These are phyloP conservation scores for Notamacropus eugenii DNA, from an alignment of 2,797 vertebrate species.

Conservation along the genomic window DNA sequence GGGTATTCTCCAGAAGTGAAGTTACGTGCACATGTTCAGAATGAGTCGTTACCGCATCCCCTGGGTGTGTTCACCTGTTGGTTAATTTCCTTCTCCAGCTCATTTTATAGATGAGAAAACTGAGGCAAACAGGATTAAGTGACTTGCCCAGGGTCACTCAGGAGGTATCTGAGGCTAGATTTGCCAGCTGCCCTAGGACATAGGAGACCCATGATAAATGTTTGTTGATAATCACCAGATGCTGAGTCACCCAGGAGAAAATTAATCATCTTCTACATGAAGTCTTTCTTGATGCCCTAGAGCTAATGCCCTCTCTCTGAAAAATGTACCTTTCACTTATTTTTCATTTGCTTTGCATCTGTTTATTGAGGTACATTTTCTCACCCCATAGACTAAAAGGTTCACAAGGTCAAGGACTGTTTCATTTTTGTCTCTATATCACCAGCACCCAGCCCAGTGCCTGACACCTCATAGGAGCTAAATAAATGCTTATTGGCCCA, in stretches of 20 bases:
- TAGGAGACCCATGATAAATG: constrained; percentile 2
- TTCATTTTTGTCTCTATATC: background rate
- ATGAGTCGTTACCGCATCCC: too few species aligned
- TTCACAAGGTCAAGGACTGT: background rate
- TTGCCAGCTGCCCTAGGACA: background rate
- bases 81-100: constrained; percentile 1
- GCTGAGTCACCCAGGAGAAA: background rate
- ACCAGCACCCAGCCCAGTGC: background rate
- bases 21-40: constrained; percentile 11
- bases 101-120: constrained; percentile 23
- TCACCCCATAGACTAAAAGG: background rate
- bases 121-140: background rate
- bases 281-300: background rate
- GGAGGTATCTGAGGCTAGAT: background rate
- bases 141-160: background rate
- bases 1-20: constrained; percentile 29
- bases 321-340: background rate
- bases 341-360: background rate
- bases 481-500: background rate
- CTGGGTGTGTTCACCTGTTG: background rate
- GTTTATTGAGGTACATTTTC: background rate
- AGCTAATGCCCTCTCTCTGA: background rate
- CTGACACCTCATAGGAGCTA: background rate
- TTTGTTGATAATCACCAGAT: constrained; percentile 16
- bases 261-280: background rate